Conservation (phyloP, 2,113 vertebrate genomes). For the Takifugu flavidus region DNA sequence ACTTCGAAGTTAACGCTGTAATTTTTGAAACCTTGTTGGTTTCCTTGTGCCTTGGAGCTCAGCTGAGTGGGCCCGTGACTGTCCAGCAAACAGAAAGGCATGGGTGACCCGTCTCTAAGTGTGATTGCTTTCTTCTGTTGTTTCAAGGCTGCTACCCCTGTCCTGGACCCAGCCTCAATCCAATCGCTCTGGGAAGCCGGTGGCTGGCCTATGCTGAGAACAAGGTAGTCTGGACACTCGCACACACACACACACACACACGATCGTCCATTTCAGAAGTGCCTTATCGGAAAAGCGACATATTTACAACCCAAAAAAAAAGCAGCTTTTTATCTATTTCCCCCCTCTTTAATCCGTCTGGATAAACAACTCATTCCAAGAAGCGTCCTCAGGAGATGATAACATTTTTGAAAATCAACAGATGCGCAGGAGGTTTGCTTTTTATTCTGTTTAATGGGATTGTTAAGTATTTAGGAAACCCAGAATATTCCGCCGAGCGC, state of each 20-base stretch:
- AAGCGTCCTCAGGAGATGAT: constrained; percentile 59
- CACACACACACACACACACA: constrained; percentile 3
- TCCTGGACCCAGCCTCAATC: constrained; percentile 95
- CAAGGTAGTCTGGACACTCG: constrained; percentile 79
- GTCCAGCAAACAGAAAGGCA: neutral
- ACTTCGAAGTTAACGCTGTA: constrained; percentile 2
- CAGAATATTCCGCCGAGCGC: constrained; percentile 30
- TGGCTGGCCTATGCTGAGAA: constrained; percentile 99
- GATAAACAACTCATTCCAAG: constrained; percentile 63
- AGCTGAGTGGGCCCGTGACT: no score
- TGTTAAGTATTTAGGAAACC: constrained; percentile 61
- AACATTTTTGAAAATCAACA: constrained; percentile 62
- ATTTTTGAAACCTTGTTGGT: neutral
- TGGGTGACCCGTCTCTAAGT: neutral
- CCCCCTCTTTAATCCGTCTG: constrained; percentile 61
- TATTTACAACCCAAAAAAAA: constrained; percentile 62
- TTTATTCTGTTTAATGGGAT: constrained; percentile 59
- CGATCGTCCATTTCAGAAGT: constrained; percentile 24
- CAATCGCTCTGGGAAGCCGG: constrained; percentile 90
- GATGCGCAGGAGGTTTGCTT: constrained; percentile 41
- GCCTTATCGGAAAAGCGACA: constrained; percentile 49
- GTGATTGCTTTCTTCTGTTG: constrained; percentile 14
- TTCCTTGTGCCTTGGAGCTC: no score
- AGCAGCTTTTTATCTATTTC: constrained; percentile 47
- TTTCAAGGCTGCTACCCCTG: constrained; percentile 93